These are phyloP conservation scores for Hyles euphorbiae DNA, from an alignment of 1,140 invertebrate genomes.

Conservation along the genomic window DNA sequence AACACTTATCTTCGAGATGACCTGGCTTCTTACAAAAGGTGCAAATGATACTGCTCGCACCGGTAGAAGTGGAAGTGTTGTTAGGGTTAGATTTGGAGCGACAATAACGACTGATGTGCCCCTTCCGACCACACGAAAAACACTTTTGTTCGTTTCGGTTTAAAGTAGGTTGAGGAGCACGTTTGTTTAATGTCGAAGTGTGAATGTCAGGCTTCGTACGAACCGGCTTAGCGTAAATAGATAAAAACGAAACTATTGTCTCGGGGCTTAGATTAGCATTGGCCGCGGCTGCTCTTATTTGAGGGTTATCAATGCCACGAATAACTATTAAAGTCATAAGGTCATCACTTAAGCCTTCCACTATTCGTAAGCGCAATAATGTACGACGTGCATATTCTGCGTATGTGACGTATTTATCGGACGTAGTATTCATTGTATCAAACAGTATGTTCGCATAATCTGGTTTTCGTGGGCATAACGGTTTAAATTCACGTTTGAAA, in stretches of 20 bases:
- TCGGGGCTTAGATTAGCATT: constrained; percentile 3
- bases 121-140: background rate
- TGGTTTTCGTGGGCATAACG: constrained; percentile 7
- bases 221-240: constrained; percentile 5
- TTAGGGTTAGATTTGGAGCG: background rate
- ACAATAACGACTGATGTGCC: too few relatives aligned
- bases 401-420: constrained; percentile 6
- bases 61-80: constrained; percentile 36
- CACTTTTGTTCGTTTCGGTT: too few relatives aligned
- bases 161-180: too few relatives aligned
- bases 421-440: constrained; percentile 4
- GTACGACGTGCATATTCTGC: constrained; percentile 7
- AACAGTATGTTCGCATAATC: constrained; percentile 8
- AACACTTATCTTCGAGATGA: constrained; percentile 25
- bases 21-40: constrained; percentile 55
- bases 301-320: constrained; percentile 5
- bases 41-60: constrained; percentile 41
- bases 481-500: constrained; percentile 2
- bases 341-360: constrained; percentile 6
- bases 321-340: constrained; percentile 4
- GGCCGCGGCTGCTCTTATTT: constrained; percentile 5
- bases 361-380: constrained; percentile 3
- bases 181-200: too few relatives aligned
- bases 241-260: constrained; percentile 8
- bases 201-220: background rate